Evolutionary conservation across 2,888 invertebrate genomes (phyloP).

Genomic region (Tipula lateralis): DNA sequence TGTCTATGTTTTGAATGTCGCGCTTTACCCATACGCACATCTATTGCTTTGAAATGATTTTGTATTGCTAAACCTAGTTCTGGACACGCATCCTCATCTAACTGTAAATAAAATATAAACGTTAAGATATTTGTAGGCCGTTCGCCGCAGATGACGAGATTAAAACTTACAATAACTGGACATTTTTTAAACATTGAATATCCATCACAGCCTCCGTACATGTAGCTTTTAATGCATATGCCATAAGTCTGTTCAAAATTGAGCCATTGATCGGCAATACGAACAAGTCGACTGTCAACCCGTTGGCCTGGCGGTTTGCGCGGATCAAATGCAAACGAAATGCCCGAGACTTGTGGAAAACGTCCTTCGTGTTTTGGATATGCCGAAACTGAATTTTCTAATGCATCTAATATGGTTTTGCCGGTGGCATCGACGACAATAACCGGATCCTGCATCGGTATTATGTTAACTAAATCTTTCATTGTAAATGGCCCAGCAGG

Average conservation of each 20-base stretch:
- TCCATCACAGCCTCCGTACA: conserved; percentile 78
- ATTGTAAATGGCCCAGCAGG: conserved; percentile 79
- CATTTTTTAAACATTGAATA: conserved; percentile 72
- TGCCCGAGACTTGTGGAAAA: conserved; percentile 78
- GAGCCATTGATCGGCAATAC: conserved; percentile 80
- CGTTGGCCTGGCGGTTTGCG: conserved; percentile 63
- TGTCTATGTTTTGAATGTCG: conserved; percentile 76
- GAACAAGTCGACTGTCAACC: conserved; percentile 66
- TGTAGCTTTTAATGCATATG: conserved; percentile 76
- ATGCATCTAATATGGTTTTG: conserved; percentile 59
- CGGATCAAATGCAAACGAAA: conserved; percentile 73
- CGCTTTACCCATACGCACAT: conserved; percentile 65
- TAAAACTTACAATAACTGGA: conserved; percentile 62
- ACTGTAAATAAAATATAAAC: conserved; percentile 50
- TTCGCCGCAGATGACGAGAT: too few species aligned
- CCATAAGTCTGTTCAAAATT: conserved; percentile 66
- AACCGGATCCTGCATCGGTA: conserved; percentile 81
- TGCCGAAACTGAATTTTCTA: conserved; percentile 81
- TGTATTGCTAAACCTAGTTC: conserved; percentile 78
- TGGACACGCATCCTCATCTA: conserved; percentile 80
- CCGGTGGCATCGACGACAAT: conserved; percentile 73
- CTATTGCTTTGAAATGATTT: conserved; percentile 85
- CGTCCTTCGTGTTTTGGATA: conserved; percentile 84
- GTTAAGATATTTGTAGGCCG: too few species aligned
- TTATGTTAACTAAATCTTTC: conserved; percentile 73